These are phyloP conservation scores for Pomatostomus ruficeps DNA, from an alignment of 2,113 vertebrate genomes.

Conservation along the genomic window DNA sequence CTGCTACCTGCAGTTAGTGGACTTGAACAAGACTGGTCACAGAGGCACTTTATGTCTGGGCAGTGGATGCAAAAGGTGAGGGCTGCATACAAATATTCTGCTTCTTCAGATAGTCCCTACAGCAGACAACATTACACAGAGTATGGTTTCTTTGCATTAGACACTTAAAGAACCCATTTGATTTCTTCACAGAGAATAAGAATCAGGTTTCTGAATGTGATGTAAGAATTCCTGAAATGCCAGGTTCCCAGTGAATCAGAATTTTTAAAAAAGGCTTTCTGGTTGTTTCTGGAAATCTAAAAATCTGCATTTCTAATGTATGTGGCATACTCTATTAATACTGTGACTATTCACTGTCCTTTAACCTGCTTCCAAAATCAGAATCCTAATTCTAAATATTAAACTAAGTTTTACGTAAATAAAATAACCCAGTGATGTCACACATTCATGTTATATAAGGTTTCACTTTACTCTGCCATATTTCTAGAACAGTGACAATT, in stretches of 20 bases:
- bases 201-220: not conserved
- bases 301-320: not conserved
- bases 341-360: not conserved
- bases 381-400: not conserved
- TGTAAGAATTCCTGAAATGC: not conserved
- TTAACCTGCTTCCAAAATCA: not conserved
- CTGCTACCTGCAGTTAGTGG: not conserved
- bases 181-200: not conserved
- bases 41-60: not conserved
- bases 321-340: not conserved
- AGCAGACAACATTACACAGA: not conserved
- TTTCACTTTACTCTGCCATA: not conserved
- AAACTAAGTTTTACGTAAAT: not conserved
- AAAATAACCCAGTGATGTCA: not conserved
- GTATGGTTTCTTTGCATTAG: not conserved
- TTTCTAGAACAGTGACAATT: not conserved
- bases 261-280: not conserved
- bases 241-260: not conserved
- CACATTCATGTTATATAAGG: not conserved
- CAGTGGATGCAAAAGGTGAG: not conserved
- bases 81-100: not conserved
- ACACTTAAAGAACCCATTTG: not conserved
- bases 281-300: not conserved
- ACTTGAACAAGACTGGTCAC: not conserved
- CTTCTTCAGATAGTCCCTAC: not conserved